Conservation (phyloP, 2,888 invertebrate genomes). For the Perdita meconis region DNA sequence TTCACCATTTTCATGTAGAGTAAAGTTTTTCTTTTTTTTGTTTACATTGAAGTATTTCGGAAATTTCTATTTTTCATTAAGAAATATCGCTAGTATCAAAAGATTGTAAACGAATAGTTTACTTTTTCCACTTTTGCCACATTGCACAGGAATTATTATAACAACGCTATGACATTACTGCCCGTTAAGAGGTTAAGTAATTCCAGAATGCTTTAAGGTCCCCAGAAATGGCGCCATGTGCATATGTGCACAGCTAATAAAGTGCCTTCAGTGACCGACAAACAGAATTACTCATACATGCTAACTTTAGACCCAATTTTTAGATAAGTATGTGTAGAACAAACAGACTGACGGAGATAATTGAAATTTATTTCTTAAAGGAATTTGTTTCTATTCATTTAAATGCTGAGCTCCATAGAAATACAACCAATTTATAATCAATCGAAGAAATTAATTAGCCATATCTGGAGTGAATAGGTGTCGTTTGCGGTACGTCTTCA, state of each 20-base stretch:
- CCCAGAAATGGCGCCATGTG: neutral
- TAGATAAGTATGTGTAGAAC: neutral
- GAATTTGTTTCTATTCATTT: too few species aligned
- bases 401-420: neutral
- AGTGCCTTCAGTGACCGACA: neutral
- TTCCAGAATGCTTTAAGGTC: too few species aligned
- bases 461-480: conserved; percentile 58
- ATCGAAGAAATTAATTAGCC: conserved; percentile 64
- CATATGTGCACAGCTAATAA: neutral
- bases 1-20: conserved; percentile 19
- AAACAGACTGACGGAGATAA: too few species aligned
- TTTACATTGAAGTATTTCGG: neutral
- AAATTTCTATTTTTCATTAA: neutral
- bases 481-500: conserved; percentile 59
- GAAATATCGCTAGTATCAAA: too few species aligned
- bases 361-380: too few species aligned
- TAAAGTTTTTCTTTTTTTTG: conserved; percentile 10
- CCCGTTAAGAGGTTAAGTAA: too few species aligned
- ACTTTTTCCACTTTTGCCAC: too few species aligned
- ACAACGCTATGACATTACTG: too few species aligned
- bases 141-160: too few species aligned
- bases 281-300: neutral
- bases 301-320: neutral
- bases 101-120: too few species aligned
- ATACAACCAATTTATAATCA: conserved; percentile 29